Base-by-base conservation (phyloP, 2,888 invertebrate genomes). In the Morpho achilles region DNA sequence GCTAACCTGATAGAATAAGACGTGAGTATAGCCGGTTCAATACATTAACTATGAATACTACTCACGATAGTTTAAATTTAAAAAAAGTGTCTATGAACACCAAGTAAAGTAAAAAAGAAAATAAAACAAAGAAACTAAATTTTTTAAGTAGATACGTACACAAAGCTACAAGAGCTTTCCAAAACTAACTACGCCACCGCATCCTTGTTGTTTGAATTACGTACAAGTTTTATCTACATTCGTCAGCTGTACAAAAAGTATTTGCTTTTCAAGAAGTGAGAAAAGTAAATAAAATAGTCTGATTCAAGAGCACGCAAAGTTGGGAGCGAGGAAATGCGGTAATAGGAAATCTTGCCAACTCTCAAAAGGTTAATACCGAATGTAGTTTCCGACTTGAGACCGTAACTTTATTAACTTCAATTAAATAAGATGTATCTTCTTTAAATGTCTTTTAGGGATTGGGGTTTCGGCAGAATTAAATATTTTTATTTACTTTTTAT, bases 291-390 rank as follows among this genome's bases (percentile, higher is more conserved):
- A 75, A 74, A 76, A 74, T 67, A 70, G 69, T 69, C 69, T 67
- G 68, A 70, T 72, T 72, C 71, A 63, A 32, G 56, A 63, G 69
- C 68, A 67, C 66, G 67, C 62, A 69, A 75, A 75, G 74, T 76
- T 77, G 64, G 64, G 66, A 69, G 61, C 61, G 65, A 60, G 60
- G 60, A 63, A 59, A 63, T 67, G 59, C 61, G 72, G 73, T 76
- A 73, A 75, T 74, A 73, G 75, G 77, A 74, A 75, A 76, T 78
- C 74, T 77, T 74, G 73, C 69, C 68, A 78, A 78, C 74, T 79
- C 70, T 67, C 74, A 74, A 75, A 76, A 78, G 77, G 75, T 73
- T 74, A 64, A 59, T 67, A 75, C 73, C 73, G 73, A 75, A 72
- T 71, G 75, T 75, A 74, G 73, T 74, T 76, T 71, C 70, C 69